These are phyloP conservation scores for Macquaria ambigua DNA, from an alignment of 2,113 vertebrate species.

Conservation along the genomic window DNA sequence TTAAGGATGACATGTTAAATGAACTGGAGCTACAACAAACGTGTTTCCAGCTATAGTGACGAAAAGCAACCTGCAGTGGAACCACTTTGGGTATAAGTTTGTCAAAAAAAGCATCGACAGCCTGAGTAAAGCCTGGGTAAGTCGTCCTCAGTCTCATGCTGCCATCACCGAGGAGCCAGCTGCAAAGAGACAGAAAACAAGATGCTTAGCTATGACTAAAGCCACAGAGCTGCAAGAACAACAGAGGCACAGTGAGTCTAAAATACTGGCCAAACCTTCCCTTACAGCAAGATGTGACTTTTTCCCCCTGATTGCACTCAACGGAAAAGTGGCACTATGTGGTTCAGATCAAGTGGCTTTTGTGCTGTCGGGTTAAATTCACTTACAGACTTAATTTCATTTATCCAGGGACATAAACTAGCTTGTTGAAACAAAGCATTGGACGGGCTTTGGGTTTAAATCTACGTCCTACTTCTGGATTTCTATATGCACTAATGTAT, in stretches of 20 bases:
- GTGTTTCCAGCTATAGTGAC: not conserved
- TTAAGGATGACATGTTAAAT: not conserved
- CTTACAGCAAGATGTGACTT: constrained; percentile 19
- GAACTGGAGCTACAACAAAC: not conserved
- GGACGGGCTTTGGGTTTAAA: constrained; percentile 5
- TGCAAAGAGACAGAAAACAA: constrained; percentile 63
- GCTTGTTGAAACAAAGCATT: not conserved
- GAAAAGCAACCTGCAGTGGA: constrained; percentile 88
- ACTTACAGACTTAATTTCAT: constrained; percentile 12
- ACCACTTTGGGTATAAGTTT: constrained; percentile 88
- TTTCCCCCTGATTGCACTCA: not conserved
- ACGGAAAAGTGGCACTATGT: constrained; percentile 28
- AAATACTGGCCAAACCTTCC: constrained; percentile 8
- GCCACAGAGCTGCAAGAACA: constrained; percentile 28
- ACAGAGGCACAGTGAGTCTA: not conserved
- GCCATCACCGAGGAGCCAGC: constrained; percentile 91
- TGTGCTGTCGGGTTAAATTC: constrained; percentile 8
- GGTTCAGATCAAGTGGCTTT: constrained; percentile 34
- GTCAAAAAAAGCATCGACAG: constrained; percentile 89
- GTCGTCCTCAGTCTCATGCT: constrained; percentile 91
- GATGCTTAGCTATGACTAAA: not conserved
- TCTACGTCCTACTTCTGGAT: not conserved
- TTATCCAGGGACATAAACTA: constrained; percentile 2
- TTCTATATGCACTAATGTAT: not conserved
- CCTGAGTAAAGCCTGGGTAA: constrained; percentile 88